A percentile compares a stretch with the other conserved stretches of the same genome.
Conservation (phyloP, 1,140 invertebrate genomes). For the Orchestia grillus region DNA sequence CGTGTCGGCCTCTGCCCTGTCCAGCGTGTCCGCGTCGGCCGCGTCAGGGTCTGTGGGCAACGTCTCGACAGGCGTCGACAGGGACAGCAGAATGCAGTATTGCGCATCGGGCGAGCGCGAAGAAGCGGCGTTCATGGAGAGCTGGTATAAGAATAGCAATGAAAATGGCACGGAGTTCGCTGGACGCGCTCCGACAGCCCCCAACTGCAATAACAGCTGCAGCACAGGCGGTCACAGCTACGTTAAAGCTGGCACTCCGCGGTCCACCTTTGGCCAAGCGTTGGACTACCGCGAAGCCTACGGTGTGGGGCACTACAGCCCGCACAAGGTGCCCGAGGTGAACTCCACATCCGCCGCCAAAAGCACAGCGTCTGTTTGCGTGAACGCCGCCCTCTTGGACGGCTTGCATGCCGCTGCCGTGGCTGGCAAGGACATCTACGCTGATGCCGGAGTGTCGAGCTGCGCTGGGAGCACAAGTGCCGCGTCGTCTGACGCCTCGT, state of each 20-base stretch:
- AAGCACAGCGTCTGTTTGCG: background rate
- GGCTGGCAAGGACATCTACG: background rate
- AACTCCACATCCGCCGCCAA: background rate
- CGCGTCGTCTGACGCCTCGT: background rate
- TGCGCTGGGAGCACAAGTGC: background rate
- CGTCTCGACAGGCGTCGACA: background rate
- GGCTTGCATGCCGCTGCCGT: background rate
- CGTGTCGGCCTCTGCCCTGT: conserved; percentile 22
- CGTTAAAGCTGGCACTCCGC: background rate
- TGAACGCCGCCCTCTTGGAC: conserved; percentile 10
- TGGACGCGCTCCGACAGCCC: background rate
- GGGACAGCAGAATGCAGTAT: conserved; percentile 20
- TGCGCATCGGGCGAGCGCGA: background rate
- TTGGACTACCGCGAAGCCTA: conserved; percentile 17
- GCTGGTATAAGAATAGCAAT: conserved; percentile 32
- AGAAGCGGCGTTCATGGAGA: conserved; percentile 38
- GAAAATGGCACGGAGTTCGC: background rate
- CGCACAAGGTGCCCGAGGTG: background rate
- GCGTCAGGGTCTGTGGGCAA: conserved; percentile 1
- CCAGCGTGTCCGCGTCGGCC: background rate
- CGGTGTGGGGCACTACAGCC: conserved; percentile 19
- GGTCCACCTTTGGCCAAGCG: background rate
- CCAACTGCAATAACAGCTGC: background rate
- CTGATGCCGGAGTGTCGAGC: background rate
- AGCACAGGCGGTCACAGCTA: background rate